Base-by-base conservation (phyloP, 2,888 invertebrate species). In the Scaptodrosophila latifasciaeformis region DNA sequence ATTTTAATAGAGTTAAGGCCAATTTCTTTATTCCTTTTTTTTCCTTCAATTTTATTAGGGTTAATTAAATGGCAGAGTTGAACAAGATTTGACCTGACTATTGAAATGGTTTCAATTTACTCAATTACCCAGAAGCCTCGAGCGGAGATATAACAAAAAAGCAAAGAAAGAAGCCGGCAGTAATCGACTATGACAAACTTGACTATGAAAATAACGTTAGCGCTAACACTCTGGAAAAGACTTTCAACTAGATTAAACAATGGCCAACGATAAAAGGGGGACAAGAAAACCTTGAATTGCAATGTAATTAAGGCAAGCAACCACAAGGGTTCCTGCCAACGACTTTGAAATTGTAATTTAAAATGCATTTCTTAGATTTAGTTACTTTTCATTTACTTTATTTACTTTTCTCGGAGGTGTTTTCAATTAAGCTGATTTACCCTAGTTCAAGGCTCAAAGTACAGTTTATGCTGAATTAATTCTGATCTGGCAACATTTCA, bases 241-340 rank as follows among this genome's bases (percentile, higher is more conserved):
- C 48, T 60, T 52, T 55, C 39, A 47, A 49, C 49, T 56, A 54
- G 67, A 72, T 77, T 72, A 67, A 74, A 64, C 74, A 74, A 67
- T 62, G 48, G 47, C 31, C 19, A 24, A 24, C 24, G 24, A 24
- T 3, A 7, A 24, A 24, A 24, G 7, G 24, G n/a, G n/a, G n/a
- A n/a, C 7, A 24, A 24, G 24, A 7, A 24, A 7, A 24, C 24
- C 24, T 50, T 55, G 45, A 44, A 45, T 42, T 49, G 9, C 30
- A 45, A 45, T 15, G 56, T 47, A 46, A 43, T 46, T 49, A 51
- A 47, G 49, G 12, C 31, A 42, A 42, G n/a, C 21, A 12, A n/a
- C 42, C 24, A 10, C 19, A 45, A 15, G 40, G 27, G 17, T 24
- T 18, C 15, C 13, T 13, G 49, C 17, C 19, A 9, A 17, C 12